Percentiles rank a stretch among this genome's conserved stretches.
Evolutionary conservation across 2,113 vertebrate species (phyloP).

Genomic region (Hirundichthys speculiger): DNA sequence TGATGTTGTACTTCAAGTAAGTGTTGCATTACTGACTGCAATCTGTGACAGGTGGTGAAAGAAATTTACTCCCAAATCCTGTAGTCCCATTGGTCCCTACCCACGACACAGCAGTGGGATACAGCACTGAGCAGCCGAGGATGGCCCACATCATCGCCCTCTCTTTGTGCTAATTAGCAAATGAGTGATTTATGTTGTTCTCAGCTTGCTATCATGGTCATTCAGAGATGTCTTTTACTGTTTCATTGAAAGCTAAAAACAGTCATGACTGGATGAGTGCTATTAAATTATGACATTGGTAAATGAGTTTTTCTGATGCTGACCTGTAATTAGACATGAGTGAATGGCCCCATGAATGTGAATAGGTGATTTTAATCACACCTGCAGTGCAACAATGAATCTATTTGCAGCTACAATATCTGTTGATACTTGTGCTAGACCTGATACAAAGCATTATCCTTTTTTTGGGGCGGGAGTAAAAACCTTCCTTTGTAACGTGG

Average conservation of each 20-base stretch:
- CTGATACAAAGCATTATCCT: neutral
- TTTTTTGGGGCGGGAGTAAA: neutral
- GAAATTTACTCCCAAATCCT: conserved; percentile 31
- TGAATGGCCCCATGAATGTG: conserved; percentile 36
- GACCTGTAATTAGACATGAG: conserved; percentile 28
- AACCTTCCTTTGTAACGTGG: neutral
- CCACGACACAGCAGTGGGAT: neutral
- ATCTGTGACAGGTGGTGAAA: conserved; percentile 23
- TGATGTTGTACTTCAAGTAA: conserved; percentile 18
- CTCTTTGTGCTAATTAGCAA: conserved; percentile 41
- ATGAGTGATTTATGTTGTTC: conserved; percentile 27
- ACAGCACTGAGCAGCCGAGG: conserved; percentile 24
- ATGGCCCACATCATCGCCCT: conserved; percentile 34
- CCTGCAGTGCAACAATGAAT: conserved; percentile 30
- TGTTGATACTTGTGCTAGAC: neutral
- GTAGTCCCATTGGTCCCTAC: conserved; percentile 9
- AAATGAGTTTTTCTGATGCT: conserved; percentile 5
- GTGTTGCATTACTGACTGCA: conserved; percentile 17
- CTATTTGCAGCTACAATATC: neutral
- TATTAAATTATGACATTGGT: neutral
- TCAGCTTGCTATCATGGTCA: conserved; percentile 32
- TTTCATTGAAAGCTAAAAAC: conserved; percentile 36
- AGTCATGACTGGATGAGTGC: conserved; percentile 5
- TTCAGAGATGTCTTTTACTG: conserved; percentile 58
- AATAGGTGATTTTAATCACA: conserved; percentile 42